Percentiles rank a stretch among this genome's conserved stretches.
Conservation (phyloP, 2,113 vertebrate genomes). For the Scatophagus argus region DNA sequence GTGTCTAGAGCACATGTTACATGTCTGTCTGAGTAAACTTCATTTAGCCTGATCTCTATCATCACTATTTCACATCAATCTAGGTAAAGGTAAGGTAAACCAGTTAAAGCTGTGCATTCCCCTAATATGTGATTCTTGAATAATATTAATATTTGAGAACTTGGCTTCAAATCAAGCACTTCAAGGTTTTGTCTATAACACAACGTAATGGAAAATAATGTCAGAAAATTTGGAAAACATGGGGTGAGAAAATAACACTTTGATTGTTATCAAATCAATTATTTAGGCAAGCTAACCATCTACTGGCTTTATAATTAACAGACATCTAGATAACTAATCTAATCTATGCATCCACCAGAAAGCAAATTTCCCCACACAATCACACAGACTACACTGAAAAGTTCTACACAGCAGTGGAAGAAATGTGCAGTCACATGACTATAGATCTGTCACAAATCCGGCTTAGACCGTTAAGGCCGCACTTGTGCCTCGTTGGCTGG, state of each 20-base stretch:
- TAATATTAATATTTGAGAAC: not conserved
- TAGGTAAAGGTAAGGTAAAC: too few relatives aligned
- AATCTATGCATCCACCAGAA: not conserved
- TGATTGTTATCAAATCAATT: not conserved
- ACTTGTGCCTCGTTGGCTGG: not conserved
- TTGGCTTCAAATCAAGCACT: too few relatives aligned
- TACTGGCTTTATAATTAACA: not conserved
- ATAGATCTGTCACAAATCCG: constrained; percentile 7
- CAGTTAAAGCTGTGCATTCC: too few relatives aligned
- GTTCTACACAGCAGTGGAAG: not conserved
- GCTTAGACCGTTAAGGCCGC: not conserved
- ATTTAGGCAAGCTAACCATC: not conserved
- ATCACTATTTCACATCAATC: too few relatives aligned
- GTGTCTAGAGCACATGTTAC: not conserved
- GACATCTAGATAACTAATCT: not conserved
- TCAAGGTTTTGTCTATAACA: not conserved
- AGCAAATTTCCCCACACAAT: too few relatives aligned
- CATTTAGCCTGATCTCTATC: not conserved
- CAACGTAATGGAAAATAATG: not conserved
- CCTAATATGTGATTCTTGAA: not conserved
- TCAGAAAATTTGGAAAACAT: not conserved
- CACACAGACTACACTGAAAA: not conserved
- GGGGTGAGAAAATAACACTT: not conserved
- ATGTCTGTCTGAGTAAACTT: not conserved
- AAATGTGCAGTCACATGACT: not conserved